phyloP scores from a whole-genome alignment of 2,797 vertebrate genomes.

The Threskiornis aethiopicus region DNA sequence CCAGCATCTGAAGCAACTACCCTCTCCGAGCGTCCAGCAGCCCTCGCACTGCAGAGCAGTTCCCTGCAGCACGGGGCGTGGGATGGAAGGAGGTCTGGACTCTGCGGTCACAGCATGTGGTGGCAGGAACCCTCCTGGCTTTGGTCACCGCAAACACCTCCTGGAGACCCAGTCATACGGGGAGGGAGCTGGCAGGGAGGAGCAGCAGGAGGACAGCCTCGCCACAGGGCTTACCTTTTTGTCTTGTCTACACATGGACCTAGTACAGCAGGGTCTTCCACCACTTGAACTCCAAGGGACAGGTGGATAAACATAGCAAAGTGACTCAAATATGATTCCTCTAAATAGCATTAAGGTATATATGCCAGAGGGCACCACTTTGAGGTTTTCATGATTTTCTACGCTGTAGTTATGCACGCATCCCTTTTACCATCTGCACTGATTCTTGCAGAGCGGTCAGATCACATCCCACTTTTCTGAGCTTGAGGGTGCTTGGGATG shows the following conservation, averaged over 20 bases:
- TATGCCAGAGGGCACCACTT: background rate
- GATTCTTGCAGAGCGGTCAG: background rate
- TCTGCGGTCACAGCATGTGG: background rate
- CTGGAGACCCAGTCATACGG: background rate
- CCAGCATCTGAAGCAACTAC: background rate
- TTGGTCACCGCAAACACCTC: background rate
- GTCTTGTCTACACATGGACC: rapidly evolving
- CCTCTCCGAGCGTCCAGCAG: background rate
- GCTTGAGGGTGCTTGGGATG: background rate
- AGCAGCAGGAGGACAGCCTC: background rate
- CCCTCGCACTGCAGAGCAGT: background rate
- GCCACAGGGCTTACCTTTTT: background rate
- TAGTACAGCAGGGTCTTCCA: background rate
- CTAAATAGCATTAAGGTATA: background rate
- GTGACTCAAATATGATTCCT: background rate
- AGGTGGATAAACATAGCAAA: background rate
- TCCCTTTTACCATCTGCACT: background rate
- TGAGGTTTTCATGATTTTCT: background rate
- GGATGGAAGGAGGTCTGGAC: background rate
- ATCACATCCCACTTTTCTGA: background rate
- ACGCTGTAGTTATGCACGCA: rapidly evolving
- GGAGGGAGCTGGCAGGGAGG: background rate
- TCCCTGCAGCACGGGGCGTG: rapidly evolving
- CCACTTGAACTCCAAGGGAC: background rate
- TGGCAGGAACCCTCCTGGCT: background rate